Evolutionary conservation across 2,797 vertebrate genomes (phyloP).

Genomic region (Pachyuromys duprasi): DNA sequence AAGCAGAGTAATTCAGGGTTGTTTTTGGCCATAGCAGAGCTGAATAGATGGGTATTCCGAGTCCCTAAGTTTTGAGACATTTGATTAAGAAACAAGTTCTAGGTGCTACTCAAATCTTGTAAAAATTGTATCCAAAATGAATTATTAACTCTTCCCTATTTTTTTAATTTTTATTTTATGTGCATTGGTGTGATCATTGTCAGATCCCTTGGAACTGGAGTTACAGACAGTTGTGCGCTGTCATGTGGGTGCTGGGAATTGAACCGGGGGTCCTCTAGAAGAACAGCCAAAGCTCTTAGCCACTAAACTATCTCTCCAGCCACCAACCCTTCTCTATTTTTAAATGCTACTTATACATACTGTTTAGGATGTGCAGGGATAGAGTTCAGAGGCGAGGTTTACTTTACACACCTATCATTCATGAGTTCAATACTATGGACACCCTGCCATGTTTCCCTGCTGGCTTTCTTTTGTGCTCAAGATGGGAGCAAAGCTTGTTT

Average conservation of each 20-base stretch:
- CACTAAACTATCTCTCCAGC: too few species aligned
- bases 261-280: too few species aligned
- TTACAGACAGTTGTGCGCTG: too few species aligned
- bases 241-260: too few species aligned
- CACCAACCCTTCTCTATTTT: not conserved
- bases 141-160: slow-evolving; percentile 1
- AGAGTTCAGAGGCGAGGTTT: not conserved
- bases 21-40: not conserved
- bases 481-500: not conserved
- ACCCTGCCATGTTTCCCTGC: not conserved
- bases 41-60: not conserved
- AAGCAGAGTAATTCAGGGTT: not conserved
- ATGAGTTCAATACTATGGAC: not conserved
- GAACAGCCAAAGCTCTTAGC: too few species aligned
- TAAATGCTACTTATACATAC: not conserved
- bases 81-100: not conserved
- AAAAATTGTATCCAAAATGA: slow-evolving; percentile 11
- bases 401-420: not conserved
- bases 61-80: not conserved
- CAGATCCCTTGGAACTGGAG: too few species aligned
- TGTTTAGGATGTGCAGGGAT: not conserved
- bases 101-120: not conserved
- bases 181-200: too few species aligned
- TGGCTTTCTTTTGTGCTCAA: slow-evolving; percentile 21
- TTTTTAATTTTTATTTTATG: not conserved